Conservation (phyloP, 2,888 invertebrate genomes). For the Schrankia costaestrigalis region DNA sequence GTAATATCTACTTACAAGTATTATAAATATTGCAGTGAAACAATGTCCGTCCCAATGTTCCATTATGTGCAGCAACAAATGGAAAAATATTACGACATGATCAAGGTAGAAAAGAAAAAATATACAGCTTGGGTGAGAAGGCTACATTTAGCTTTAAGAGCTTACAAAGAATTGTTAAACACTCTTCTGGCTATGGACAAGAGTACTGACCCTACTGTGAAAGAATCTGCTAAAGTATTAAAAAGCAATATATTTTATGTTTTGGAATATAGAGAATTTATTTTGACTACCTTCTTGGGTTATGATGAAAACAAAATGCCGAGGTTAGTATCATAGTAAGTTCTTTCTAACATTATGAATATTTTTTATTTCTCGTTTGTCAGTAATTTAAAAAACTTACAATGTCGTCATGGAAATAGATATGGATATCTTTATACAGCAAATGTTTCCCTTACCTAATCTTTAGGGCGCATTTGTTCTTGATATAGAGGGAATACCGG, state of each 20-base stretch:
- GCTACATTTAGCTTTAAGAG: constrained; percentile 91
- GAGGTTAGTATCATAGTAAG: constrained; percentile 77
- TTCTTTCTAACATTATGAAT: background rate
- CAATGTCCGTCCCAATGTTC: constrained; percentile 94
- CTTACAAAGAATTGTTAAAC: constrained; percentile 90
- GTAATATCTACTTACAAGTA: background rate
- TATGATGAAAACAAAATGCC: constrained; percentile 94
- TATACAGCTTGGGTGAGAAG: constrained; percentile 90
- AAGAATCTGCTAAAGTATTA: constrained; percentile 90
- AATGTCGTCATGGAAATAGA: no score
- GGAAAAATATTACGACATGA: constrained; percentile 91
- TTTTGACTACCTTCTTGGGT: constrained; percentile 88
- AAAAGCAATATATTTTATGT: constrained; percentile 96
- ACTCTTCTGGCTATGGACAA: constrained; percentile 92
- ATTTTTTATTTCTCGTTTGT: background rate
- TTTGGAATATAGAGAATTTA: constrained; percentile 95
- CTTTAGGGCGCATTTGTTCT: no score
- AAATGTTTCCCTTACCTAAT: no score
- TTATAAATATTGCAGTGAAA: constrained; percentile 85
- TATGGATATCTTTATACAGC: no score
- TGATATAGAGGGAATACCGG: no score
- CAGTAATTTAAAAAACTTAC: no score
- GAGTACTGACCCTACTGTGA: constrained; percentile 84
- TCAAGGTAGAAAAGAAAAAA: constrained; percentile 92
- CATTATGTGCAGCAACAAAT: constrained; percentile 97